Base-by-base conservation (phyloP, 2,888 invertebrate species). In the Hydrotaea cyrtoneurina region DNA sequence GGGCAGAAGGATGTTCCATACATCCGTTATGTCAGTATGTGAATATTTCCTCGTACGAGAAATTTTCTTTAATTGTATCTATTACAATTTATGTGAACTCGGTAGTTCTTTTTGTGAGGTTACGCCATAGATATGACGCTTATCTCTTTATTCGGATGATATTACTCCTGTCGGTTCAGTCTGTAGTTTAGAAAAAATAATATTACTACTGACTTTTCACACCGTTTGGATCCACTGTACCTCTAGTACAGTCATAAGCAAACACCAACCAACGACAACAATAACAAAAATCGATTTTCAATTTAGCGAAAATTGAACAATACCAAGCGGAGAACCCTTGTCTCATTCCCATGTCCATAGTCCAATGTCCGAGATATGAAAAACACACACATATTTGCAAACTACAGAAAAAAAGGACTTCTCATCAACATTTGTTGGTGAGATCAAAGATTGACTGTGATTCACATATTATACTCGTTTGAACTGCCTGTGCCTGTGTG, bases 221-320 rank as follows among this genome's bases (percentile, higher is more conserved):
- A 31, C 7, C n/a, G n/a, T 31, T 31, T 7, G 31, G 2, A 31
- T 2, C 2, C 31, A 31, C 31, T 31, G 31, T 31, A 31, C 31
- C 2, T 31, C 3, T 7, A 2, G 31, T 31, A n/a, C n/a, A 2
- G 31, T 31, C 31, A 31, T 7, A 71, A 23, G 19, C 21, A 57
- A 74, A 59, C 19, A 74, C 21, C 15, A 21, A 21, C 15, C 31
- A 23, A 73, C 21, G 31, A 59, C 31, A 23, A 53, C n/a, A 72
- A 55, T 26, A 57, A 21, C 23, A 59, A 73, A 74, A 74, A 46
- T 74, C 57, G 46, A 21, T 69, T 69, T 69, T 39, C 69, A 69
- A 46, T 43, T 69, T 23, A 23, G 23, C 46, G 39, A 69, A 19
- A 66, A 39, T 39, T 39, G 36, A 66, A 66, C 66, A 66, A 66